Evolutionary conservation across 1,140 invertebrate genomes (phyloP).

Genomic region (Apis dorsata): DNA sequence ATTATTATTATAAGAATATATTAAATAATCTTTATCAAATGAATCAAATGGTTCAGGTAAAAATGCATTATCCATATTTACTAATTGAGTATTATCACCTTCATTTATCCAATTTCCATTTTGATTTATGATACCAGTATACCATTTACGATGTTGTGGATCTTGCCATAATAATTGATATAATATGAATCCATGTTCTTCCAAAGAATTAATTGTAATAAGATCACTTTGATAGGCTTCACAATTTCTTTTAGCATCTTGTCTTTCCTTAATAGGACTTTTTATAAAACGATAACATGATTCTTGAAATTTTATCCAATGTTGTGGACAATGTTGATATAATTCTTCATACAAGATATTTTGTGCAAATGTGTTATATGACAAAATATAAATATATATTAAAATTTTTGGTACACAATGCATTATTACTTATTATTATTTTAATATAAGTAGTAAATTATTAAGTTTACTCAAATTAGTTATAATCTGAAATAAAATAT

Average conservation of each 20-base stretch:
- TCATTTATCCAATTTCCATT: conserved; percentile 92
- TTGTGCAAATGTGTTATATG: conserved; percentile 53
- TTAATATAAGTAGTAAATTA: not conserved
- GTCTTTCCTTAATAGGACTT: conserved; percentile 88
- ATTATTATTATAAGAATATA: conserved; percentile 86
- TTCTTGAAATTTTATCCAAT: conserved; percentile 89
- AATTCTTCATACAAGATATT: conserved; percentile 65
- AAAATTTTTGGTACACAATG: not conserved
- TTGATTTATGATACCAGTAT: conserved; percentile 86
- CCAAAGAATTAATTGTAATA: conserved; percentile 87
- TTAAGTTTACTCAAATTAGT: not conserved
- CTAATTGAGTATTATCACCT: conserved; percentile 87
- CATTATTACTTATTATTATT: conserved; percentile 19
- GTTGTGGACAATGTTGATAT: conserved; percentile 86
- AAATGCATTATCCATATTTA: conserved; percentile 91
- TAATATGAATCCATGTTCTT: conserved; percentile 93
- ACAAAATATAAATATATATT: not conserved
- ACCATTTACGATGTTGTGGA: conserved; percentile 93
- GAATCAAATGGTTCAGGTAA: conserved; percentile 82
- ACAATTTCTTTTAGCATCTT: conserved; percentile 90
- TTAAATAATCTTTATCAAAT: conserved; percentile 81
- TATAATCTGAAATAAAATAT: not conserved
- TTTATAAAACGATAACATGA: conserved; percentile 94
- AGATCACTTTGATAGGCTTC: conserved; percentile 90
- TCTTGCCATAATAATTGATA: conserved; percentile 89